A percentile compares a stretch with the other conserved stretches of the same genome.
phyloP scores from a whole-genome alignment of 1,140 invertebrate species.

The Hyposmocoma kahamanoa region DNA sequence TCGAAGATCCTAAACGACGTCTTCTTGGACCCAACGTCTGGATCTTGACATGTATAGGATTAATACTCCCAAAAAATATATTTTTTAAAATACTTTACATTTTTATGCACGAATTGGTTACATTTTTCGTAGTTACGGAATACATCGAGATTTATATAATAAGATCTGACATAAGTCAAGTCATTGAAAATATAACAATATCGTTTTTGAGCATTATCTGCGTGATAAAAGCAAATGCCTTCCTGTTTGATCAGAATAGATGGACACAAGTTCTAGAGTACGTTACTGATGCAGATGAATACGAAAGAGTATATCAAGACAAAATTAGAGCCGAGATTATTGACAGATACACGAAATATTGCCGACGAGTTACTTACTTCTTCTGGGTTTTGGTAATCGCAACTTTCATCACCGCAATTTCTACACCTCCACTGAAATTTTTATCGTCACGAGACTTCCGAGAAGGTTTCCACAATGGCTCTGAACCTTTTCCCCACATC shows the following conservation, averaged over 20 bases:
- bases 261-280: constrained; percentile 50
- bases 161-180: constrained; percentile 40
- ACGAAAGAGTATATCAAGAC: constrained; percentile 37
- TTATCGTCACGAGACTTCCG: constrained; percentile 31
- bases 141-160: constrained; percentile 52
- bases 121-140: constrained; percentile 44
- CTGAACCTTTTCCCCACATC: constrained; percentile 50
- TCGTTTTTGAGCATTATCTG: constrained; percentile 58
- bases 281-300: constrained; percentile 45
- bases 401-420: constrained; percentile 31
- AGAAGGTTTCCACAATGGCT: constrained; percentile 40
- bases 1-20: constrained; percentile 37
- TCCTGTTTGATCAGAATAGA: constrained; percentile 40
- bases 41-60: constrained; percentile 38
- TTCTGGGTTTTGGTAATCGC: constrained; percentile 47
- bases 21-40: constrained; percentile 49
- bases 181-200: constrained; percentile 52
- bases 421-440: constrained; percentile 37
- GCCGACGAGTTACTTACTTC: constrained; percentile 35
- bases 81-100: constrained; percentile 27
- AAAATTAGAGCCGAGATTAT: constrained; percentile 26
- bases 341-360: constrained; percentile 46
- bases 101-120: constrained; percentile 33
- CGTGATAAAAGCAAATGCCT: constrained; percentile 41
- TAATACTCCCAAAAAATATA: constrained; percentile 43